phyloP scores from a whole-genome alignment of 2,888 invertebrate genomes.

The Cinara cedri region DNA sequence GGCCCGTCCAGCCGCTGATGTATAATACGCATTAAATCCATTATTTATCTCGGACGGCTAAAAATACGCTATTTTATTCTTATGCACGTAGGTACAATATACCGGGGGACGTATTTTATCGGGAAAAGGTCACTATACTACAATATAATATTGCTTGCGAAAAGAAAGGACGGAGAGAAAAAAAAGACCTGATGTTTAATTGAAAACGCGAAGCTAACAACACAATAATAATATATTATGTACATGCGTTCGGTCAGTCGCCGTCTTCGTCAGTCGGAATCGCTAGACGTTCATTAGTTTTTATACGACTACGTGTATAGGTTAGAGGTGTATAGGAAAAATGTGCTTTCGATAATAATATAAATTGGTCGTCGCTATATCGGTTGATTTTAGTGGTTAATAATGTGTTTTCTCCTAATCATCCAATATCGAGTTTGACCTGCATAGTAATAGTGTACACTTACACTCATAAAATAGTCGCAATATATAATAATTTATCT shows the following conservation, averaged over 20 bases:
- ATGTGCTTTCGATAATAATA: background rate
- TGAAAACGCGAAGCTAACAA: slow-evolving; percentile 28
- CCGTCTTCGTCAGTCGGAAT: background rate
- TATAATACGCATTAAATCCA: background rate
- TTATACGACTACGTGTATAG: background rate
- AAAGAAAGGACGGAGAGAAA: background rate
- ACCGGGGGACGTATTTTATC: slow-evolving; percentile 6
- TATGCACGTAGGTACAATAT: too few relatives aligned
- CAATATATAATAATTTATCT: background rate
- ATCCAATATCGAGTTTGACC: too few relatives aligned
- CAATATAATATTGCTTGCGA: background rate
- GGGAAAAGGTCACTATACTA: slow-evolving; percentile 15
- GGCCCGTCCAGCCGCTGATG: background rate
- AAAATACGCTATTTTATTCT: background rate
- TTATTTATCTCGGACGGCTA: slow-evolving; percentile 18
- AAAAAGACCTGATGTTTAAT: slow-evolving; percentile 11
- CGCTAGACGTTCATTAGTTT: background rate
- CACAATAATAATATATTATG: too few relatives aligned
- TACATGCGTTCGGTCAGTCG: too few relatives aligned
- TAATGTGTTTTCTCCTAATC: too few relatives aligned
- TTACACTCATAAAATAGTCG: too few relatives aligned
- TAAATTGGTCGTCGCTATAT: background rate
- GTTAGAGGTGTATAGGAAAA: background rate
- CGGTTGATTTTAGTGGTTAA: background rate
- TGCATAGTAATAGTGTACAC: background rate